These are phyloP conservation scores for Triplophysa yarkandensis DNA, from an alignment of 2,797 vertebrate genomes.

Conservation along the genomic window DNA sequence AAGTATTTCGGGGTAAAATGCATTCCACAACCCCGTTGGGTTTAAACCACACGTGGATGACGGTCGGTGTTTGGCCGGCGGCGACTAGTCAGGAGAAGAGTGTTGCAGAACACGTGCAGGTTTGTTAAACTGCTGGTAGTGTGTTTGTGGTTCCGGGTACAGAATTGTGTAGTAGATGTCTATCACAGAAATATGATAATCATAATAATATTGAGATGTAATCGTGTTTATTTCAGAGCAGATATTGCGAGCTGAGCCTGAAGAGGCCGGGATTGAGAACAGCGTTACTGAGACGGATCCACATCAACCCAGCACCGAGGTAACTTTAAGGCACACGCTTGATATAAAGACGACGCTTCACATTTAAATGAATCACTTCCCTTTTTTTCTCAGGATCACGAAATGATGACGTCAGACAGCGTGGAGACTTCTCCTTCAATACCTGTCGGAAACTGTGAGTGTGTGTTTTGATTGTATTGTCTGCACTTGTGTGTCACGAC, in stretches of 20 bases:
- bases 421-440: constrained; percentile 25
- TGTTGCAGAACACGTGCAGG: too few species aligned
- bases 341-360: too few species aligned
- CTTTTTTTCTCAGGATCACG: constrained; percentile 16
- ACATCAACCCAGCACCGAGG: constrained; percentile 18
- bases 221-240: constrained; percentile 26
- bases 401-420: background rate
- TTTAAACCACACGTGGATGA: too few species aligned
- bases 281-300: background rate
- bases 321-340: constrained; percentile 8
- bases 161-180: background rate
- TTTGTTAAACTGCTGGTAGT: background rate
- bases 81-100: too few species aligned
- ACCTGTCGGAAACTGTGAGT: constrained; percentile 47
- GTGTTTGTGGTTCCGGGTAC: background rate
- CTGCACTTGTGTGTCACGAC: background rate
- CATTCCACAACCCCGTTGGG: too few species aligned
- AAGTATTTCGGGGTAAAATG: too few species aligned
- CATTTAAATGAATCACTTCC: too few species aligned
- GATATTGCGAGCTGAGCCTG: background rate
- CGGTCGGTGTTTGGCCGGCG: too few species aligned
- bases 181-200: background rate
- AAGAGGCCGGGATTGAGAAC: constrained; percentile 7
- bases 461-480: background rate
- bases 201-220: background rate